These are phyloP conservation scores for Ochotona princeps DNA, from an alignment of 2,113 vertebrate genomes.

Conservation along the genomic window DNA sequence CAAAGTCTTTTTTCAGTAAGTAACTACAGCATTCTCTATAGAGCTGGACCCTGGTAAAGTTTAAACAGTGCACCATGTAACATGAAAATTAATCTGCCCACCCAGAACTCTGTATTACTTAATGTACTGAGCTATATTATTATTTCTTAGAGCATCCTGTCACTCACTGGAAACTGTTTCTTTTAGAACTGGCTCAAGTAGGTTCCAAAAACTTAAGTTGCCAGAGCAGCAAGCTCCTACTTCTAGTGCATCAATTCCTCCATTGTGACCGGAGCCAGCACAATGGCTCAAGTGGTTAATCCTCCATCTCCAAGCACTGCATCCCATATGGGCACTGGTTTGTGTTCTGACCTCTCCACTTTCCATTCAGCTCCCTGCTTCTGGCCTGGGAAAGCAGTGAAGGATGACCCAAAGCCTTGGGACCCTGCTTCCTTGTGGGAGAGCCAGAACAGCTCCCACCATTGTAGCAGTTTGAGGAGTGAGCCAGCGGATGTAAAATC, in stretches of 20 bases:
- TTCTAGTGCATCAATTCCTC: neutral
- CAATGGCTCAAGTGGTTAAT: too few relatives aligned
- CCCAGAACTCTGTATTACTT: neutral
- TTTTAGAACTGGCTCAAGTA: constrained; percentile 30
- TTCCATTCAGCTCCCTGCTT: too few relatives aligned
- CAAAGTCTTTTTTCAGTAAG: neutral
- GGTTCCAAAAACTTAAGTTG: neutral
- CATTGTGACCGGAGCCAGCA: too few relatives aligned
- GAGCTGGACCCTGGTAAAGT: neutral
- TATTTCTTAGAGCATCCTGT: neutral
- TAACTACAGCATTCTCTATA: neutral
- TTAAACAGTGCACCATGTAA: neutral
- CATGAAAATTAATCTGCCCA: constrained; percentile 5
- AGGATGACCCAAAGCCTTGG: too few relatives aligned
- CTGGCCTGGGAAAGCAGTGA: too few relatives aligned
- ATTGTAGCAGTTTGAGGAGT: too few relatives aligned
- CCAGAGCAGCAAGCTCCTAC: neutral
- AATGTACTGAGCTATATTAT: neutral
- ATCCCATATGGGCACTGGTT: too few relatives aligned
- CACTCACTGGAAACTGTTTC: neutral
- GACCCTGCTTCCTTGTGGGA: too few relatives aligned
- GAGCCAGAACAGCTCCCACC: too few relatives aligned
- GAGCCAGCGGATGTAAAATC: too few relatives aligned
- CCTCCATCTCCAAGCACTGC: too few relatives aligned
- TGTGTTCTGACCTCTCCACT: too few relatives aligned